phyloP scores from a whole-genome alignment of 2,113 vertebrate species.

The Accipiter virgatus region DNA sequence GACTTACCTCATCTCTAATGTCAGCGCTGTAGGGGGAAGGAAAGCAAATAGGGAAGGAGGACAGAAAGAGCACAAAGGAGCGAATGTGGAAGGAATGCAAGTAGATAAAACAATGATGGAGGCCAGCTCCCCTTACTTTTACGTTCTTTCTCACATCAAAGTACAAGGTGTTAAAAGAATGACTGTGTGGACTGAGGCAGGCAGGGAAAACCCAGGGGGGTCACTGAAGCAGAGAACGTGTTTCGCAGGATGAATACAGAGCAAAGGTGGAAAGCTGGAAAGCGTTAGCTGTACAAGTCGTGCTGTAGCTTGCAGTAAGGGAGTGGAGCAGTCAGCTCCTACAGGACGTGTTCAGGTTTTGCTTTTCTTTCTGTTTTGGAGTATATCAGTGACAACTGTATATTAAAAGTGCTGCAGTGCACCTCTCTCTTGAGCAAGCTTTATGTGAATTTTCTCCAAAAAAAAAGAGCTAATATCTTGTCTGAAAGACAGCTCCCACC shows the following conservation, averaged over 20 bases:
- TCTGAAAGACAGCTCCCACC: background rate
- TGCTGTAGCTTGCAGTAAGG: background rate
- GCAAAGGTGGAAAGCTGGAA: background rate
- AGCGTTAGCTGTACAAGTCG: rapidly evolving
- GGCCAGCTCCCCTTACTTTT: background rate
- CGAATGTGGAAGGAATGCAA: background rate
- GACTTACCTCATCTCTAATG: background rate
- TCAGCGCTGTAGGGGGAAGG: background rate
- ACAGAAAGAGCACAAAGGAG: background rate
- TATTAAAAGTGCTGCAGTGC: background rate
- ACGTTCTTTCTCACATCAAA: background rate
- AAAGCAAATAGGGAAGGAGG: background rate
- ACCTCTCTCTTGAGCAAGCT: background rate
- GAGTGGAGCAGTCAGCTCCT: background rate
- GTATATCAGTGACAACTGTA: background rate
- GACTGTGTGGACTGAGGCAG: background rate
- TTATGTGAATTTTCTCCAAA: background rate
- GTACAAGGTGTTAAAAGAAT: background rate
- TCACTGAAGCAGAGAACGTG: background rate
- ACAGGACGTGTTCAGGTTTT: background rate
- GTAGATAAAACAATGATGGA: background rate
- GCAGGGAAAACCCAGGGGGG: background rate
- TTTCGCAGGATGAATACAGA: background rate
- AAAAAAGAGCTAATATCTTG: background rate
- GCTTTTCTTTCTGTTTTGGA: background rate